These are phyloP conservation scores for Myanophis thanlyinensis DNA, from an alignment of 2,113 vertebrate genomes.

Conservation along the genomic window DNA sequence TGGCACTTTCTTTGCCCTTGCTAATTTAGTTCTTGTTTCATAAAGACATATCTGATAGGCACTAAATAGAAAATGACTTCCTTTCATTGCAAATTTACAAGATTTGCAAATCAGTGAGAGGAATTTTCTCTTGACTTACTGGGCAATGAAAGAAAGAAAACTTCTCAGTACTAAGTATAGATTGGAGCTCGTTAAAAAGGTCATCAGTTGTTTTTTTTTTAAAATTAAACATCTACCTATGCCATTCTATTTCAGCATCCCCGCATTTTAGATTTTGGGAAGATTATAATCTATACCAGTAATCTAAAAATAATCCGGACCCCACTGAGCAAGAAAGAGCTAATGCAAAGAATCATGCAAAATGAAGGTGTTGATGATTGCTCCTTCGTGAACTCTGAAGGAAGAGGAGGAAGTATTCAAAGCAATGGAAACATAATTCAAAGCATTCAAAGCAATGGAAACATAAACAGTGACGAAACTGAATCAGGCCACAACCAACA, in stretches of 20 bases:
- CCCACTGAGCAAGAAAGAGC: conserved; percentile 77
- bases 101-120: not conserved
- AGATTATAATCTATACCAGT: conserved; percentile 97
- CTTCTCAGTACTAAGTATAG: rapidly evolving
- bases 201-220: not conserved
- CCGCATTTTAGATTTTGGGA: conserved; percentile 88
- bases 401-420: conserved; percentile 23
- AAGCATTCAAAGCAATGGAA: conserved; percentile 6
- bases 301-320: conserved; percentile 93
- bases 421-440: too few relatives aligned
- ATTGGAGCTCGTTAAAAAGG: rapidly evolving
- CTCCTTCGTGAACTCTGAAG: conserved; percentile 53
- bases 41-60: not conserved
- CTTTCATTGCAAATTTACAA: not conserved
- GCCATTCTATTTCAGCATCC: conserved; percentile 64
- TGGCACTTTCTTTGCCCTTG: not conserved
- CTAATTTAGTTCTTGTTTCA: not conserved
- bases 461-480: conserved; percentile 29
- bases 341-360: conserved; percentile 66
- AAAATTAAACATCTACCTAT: not conserved
- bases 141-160: not conserved
- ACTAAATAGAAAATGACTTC: not conserved
- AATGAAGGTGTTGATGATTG: conserved; percentile 66
- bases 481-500: conserved; percentile 26
- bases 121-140: not conserved